Base-by-base conservation (phyloP, 2,888 invertebrate genomes). In the Linnaemya vulpina region DNA sequence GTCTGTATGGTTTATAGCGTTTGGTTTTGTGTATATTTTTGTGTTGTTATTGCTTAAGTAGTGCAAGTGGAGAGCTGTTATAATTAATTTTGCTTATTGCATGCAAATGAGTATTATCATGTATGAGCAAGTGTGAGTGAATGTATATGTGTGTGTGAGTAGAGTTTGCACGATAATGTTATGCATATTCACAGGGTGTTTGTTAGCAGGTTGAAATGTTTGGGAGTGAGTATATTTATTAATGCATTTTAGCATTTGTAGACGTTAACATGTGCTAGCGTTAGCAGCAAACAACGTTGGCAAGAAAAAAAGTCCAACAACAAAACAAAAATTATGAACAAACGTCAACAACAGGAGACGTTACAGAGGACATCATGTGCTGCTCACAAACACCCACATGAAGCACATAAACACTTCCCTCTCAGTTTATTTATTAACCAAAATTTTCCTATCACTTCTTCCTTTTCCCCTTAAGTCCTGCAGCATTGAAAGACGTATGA, bases 81-180 rank as follows among this genome's bases (percentile, higher is more conserved):
- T 88, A 88, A 88, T 89, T 89, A 89, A 88, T 88, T 89, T 89
- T 88, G 86, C 87, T 88, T 86, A 88, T 87, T 87, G 87, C 88
- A 88, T 87, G 86, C 86, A 87, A 86, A 87, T 87, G 87, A 86
- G 86, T 80, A 84, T 65, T 70, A 74, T 55, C 20, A 74, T 53
- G n/a, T 86, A 20, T 46, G 15, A n/a, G 75, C 20, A 38, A 43
- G 25, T 40, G 62, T 68, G 43, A 51, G 60, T 20, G 71, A 58
- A 49, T 70, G 51, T 20, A 25, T 51, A 8, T 13, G 15, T 20
- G 20, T 68, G 30, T 60, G 60, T 46, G 55, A 73, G 73, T 0
- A 60, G 63, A 68, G 49, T 40, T 17, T 58, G 75, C 25, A 38
- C 17, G 65, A 55, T 62, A 81, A 62, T 55, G 38, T 65, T 74